A percentile compares a stretch with the other conserved stretches of the same genome.
Evolutionary conservation across 2,113 vertebrate species (phyloP).

Genomic region (Pipa parva): DNA sequence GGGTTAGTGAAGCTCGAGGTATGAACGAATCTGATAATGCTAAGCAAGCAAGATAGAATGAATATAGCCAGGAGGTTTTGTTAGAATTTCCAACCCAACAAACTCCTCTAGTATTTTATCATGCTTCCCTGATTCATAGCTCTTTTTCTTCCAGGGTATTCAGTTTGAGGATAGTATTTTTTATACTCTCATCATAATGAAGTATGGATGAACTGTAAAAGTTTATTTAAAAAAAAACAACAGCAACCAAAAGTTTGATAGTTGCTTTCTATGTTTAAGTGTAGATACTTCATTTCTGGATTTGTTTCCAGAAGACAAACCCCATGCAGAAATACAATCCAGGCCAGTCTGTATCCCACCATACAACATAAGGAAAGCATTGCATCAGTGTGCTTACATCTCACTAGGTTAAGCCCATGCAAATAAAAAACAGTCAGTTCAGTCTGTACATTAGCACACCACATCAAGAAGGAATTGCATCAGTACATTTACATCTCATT

Average conservation of each 20-base stretch:
- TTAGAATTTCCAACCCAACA: slow-evolving; percentile 6
- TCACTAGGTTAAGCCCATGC: too few species aligned
- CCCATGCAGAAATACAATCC: too few species aligned
- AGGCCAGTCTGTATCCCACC: too few species aligned
- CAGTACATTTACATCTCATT: too few species aligned
- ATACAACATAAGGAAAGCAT: too few species aligned
- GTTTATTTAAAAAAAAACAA: background rate
- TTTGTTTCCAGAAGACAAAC: too few species aligned
- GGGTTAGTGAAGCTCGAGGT: background rate
- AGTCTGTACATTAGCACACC: too few species aligned
- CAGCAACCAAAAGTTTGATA: background rate
- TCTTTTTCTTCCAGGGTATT: background rate
- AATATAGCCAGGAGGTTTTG: background rate
- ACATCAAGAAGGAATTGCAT: too few species aligned
- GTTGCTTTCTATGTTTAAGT: too few species aligned
- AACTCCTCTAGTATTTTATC: background rate
- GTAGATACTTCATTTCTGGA: too few species aligned
- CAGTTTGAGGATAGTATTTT: background rate
- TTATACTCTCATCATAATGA: background rate
- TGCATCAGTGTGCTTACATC: too few species aligned
- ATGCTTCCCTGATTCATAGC: background rate
- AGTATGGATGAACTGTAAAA: background rate
- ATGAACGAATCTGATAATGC: background rate
- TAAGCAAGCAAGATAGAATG: slow-evolving; percentile 1
- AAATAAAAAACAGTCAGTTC: too few species aligned